phyloP scores from a whole-genome alignment of 2,797 vertebrate species.

The Lepus townsendii region DNA sequence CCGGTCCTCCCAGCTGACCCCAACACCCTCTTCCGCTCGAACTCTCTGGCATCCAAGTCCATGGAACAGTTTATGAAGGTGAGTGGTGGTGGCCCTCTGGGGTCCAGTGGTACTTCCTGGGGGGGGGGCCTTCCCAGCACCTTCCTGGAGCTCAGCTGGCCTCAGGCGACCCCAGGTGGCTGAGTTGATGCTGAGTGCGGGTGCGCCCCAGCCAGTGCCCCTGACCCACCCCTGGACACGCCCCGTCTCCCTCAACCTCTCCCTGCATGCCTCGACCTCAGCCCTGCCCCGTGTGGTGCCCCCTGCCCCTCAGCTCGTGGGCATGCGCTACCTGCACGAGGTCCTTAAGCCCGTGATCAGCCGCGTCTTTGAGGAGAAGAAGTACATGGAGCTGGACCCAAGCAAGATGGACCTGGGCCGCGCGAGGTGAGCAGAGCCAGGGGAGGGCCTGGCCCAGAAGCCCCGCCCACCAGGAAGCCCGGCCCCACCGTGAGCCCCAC shows the following conservation, averaged over 20 bases:
- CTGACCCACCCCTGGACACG: accelerated
- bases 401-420: constrained; percentile 94
- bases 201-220: not conserved
- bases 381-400: constrained; percentile 96
- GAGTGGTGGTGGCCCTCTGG: constrained; percentile 63
- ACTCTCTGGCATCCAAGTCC: constrained; percentile 96
- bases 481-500: too few relatives aligned
- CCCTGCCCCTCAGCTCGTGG: constrained; percentile 89
- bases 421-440: constrained; percentile 84
- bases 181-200: not conserved
- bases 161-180: not conserved
- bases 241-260: not conserved
- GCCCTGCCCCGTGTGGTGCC: not conserved
- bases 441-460: accelerated
- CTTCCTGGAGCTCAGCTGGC: not conserved
- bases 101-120: accelerated
- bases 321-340: constrained; percentile 95
- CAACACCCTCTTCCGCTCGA: constrained; percentile 96
- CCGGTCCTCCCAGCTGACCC: constrained; percentile 91
- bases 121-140: not conserved
- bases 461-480: too few relatives aligned
- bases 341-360: constrained; percentile 93
- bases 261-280: not conserved
- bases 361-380: constrained; percentile 95
- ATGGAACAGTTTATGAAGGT: constrained; percentile 99